Conservation (phyloP, 2,113 vertebrate genomes). For the Platichthys flesus region DNA sequence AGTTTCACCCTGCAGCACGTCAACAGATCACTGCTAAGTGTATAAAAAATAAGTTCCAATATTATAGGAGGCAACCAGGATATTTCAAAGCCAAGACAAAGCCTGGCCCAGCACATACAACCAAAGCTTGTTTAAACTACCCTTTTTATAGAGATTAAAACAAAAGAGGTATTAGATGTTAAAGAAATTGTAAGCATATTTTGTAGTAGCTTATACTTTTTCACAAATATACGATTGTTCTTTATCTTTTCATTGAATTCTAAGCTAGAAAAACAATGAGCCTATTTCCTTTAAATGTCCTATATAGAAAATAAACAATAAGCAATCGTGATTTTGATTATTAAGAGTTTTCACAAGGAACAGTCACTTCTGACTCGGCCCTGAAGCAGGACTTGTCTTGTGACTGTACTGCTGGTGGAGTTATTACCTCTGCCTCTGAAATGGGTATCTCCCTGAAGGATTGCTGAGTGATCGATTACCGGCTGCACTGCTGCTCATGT, state of each 20-base stretch:
- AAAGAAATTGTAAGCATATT: too few species aligned
- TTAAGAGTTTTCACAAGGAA: neutral
- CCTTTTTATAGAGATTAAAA: too few species aligned
- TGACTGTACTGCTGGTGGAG: conserved; percentile 24
- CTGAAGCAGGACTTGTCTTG: neutral
- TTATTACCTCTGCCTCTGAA: conserved; percentile 5
- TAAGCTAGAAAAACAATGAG: neutral
- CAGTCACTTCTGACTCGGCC: neutral
- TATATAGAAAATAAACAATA: neutral
- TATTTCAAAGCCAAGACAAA: neutral
- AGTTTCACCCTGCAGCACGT: too few species aligned
- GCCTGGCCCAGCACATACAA: neutral
- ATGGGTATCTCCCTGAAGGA: conserved; percentile 13
- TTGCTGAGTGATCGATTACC: conserved; percentile 11
- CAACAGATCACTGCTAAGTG: too few species aligned
- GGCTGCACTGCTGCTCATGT: neutral
- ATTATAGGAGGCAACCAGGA: too few species aligned
- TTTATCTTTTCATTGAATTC: too few species aligned
- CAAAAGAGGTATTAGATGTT: too few species aligned
- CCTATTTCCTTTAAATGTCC: conserved; percentile 1
- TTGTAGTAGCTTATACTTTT: too few species aligned
- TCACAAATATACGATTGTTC: neutral
- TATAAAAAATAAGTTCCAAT: too few species aligned
- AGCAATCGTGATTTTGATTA: neutral
- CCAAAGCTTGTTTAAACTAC: neutral